Evolutionary conservation across 2,797 vertebrate genomes (phyloP), one percentile per base, ranked within the genome.

Genomic region (Acropternis orthonyx): DNA sequence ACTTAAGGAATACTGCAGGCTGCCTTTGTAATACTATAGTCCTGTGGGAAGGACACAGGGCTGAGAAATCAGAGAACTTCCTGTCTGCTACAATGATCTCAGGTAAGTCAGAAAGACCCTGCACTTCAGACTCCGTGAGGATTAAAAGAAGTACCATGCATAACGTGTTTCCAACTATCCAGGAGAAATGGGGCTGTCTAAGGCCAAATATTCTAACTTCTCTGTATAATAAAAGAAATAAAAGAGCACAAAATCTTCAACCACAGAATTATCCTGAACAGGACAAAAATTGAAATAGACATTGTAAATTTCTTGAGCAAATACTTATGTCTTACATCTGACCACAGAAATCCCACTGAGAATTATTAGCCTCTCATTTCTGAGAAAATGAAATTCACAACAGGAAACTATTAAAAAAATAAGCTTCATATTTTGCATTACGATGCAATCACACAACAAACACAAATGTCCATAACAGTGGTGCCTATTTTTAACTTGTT

Each of bases 401-500:
- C 92, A 96, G 92, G 95, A 96, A 96, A 89, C 87, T 71, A 66
- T 65, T 83, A 85, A 75, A 95, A 95, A 94, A 93, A 89, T 49
- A 93, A 93, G 28, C 55, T 90, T 96, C 91, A 91, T 96, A 88
- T 72, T 94, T 96, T 88, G 69, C 69, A 78, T 94, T 89, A 73
- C 5, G 8, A 96, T 94, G 79, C 69, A 91, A 96, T 93, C 87
- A 69, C 62, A 89, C 39, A 91, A 79, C 75, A 88, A 93, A 92
- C 72, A 92, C 65, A 91, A 94, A 94, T 78, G 79, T 72, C 69
- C 55, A 6, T 68, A 85, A 93, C 82, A 91, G 68, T 24, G 10
- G 34, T 81, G 62, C 20, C 82, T 94, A 93, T 96, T 96, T 97
- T 96, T 96, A 96, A 88, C 93, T 95, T 96, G 93, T 93, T 96